Base-by-base conservation (phyloP, 2,888 invertebrate genomes). In the Meloe dianella region DNA sequence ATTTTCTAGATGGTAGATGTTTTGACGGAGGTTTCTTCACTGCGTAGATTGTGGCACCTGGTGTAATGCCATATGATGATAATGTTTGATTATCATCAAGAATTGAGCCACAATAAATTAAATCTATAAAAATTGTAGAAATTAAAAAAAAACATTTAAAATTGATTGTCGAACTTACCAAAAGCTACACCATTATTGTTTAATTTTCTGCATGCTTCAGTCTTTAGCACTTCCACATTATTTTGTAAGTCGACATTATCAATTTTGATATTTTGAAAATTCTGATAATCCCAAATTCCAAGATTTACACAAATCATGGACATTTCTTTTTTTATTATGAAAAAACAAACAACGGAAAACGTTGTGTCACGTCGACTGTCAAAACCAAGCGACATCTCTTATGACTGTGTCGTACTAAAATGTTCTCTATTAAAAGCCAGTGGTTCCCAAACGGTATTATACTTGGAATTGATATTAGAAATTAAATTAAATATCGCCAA, bases 41-140 rank as follows among this genome's bases (percentile, higher is more conserved):
- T 2, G 88, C 87, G 81, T 88, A 87, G 32, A 89, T 84, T 82
- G 86, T 88, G 68, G 86, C 87, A 41, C 88, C 88, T 74, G 82
- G 84, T 73, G 86, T 87, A 4, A 89, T 83, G 5, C 91, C 92
- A 83, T 88, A 89, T 5, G 89, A 88, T 71, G 87, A 86, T 14
- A 93, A 82, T 2, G 89, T 76, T 32, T 86, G 84, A 7, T 88
- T 86, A 75, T 89, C 89, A 75, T 90, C 89, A 63, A 94, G 82
- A 67, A 90, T 86, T 76, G 89, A 87, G 3, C 93, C 93, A 82
- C 91, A 90, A 78, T 91, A 91, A 59, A 91, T 86, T 14, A 92
- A 81, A 80, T 90, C 91, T 92, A 57, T 41, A 72, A 69, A 61
- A 58, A 59, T n/a, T n/a, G n/a, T n/a, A n/a, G n/a, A n/a, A 57